Evolutionary conservation across 2,113 vertebrate species (phyloP).

Genomic region (Cyrtonyx montezumae): DNA sequence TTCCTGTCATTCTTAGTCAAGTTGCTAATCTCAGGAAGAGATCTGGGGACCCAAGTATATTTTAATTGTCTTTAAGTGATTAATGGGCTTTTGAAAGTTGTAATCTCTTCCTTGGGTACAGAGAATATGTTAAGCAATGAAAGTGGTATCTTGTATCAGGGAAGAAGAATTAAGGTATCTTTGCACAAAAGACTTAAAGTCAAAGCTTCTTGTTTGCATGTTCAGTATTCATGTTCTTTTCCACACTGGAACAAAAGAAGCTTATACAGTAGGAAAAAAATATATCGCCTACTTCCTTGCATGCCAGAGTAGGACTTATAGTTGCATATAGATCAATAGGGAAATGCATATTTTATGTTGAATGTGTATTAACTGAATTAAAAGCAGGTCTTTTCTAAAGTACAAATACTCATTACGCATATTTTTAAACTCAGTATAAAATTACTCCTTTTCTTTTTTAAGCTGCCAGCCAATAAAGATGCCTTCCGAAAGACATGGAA

Average conservation of each 20-base stretch:
- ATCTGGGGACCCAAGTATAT: background rate
- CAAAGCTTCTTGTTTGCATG: background rate
- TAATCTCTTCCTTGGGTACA: background rate
- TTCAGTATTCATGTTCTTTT: background rate
- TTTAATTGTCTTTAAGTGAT: background rate
- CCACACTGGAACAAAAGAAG: background rate
- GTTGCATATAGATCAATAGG: background rate
- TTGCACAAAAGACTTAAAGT: background rate
- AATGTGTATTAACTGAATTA: background rate
- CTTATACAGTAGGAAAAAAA: background rate
- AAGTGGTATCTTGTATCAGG: background rate
- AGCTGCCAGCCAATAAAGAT: constrained; percentile 97
- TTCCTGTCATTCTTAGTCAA: background rate
- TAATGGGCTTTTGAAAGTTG: background rate
- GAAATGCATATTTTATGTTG: background rate
- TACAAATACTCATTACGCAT: accelerated
- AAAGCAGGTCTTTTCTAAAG: accelerated
- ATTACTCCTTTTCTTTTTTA: background rate
- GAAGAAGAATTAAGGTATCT: background rate
- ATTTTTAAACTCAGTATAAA: background rate
- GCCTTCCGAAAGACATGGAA: constrained; percentile 99
- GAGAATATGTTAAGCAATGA: background rate
- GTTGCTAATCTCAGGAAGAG: background rate
- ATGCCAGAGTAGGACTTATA: background rate
- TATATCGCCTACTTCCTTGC: background rate